Evolutionary conservation across 64 coral and sea anemone genomes (phyloP).

Genomic region (Hydrozoanthus tunicans): DNA sequence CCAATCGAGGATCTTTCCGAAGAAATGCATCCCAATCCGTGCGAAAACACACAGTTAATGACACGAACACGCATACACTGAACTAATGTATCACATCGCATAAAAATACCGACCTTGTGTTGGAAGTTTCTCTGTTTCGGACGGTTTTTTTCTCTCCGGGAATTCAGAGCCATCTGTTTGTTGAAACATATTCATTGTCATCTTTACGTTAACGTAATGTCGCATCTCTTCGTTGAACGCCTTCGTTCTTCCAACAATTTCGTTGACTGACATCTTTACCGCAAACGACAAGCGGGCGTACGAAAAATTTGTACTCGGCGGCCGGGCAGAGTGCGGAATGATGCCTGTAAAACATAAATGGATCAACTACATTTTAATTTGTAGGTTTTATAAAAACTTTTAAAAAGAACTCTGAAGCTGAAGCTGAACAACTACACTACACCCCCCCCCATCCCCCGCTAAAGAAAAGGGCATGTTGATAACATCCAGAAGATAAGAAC

Average conservation of each 20-base stretch:
- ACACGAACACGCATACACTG: no score
- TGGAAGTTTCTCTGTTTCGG: background rate
- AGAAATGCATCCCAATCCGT: no score
- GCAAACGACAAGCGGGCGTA: slow-evolving; percentile 92
- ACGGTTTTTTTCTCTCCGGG: background rate
- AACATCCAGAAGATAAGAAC: no score
- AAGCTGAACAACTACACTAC: no score
- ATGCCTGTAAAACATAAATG: slow-evolving; percentile 58
- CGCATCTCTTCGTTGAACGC: slow-evolving; percentile 80
- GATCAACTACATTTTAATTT: no score
- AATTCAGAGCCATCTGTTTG: background rate
- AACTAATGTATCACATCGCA: background rate
- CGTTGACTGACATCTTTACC: slow-evolving; percentile 87
- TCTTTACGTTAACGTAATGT: slow-evolving; percentile 45
- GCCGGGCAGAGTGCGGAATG: slow-evolving; percentile 95
- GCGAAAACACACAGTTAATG: no score
- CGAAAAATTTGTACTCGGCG: slow-evolving; percentile 88
- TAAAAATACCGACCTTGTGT: slow-evolving; percentile 13
- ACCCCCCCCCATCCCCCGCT: no score
- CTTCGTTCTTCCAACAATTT: slow-evolving; percentile 76
- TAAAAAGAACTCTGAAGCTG: no score
- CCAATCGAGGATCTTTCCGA: no score
- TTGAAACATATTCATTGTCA: slow-evolving; percentile 7
- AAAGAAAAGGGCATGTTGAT: no score
- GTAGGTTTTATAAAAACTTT: no score